Conservation (phyloP, 2,888 invertebrate genomes). For the Synergus umbraculus region DNA sequence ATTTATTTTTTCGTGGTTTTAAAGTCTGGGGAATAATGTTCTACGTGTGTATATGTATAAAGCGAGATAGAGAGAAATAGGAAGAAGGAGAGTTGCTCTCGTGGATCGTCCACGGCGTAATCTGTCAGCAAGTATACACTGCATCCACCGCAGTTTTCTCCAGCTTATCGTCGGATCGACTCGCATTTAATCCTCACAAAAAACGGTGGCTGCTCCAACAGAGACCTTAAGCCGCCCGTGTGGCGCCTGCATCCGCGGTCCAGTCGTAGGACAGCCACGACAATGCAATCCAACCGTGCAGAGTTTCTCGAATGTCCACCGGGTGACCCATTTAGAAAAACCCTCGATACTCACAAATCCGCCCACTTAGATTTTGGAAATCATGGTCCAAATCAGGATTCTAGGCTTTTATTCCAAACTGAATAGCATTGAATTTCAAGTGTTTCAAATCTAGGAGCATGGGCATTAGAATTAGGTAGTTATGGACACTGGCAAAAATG, state of each 20-base stretch:
- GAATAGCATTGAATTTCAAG: background rate
- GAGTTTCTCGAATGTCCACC: slow-evolving; percentile 50
- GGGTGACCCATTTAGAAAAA: slow-evolving; percentile 55
- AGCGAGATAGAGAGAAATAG: slow-evolving; percentile 38
- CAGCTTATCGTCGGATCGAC: slow-evolving; percentile 74
- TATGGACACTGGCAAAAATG: too few relatives aligned
- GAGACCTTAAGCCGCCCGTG: slow-evolving; percentile 71
- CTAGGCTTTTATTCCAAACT: background rate
- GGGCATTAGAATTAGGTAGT: too few relatives aligned
- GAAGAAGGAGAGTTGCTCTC: slow-evolving; percentile 3
- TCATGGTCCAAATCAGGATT: background rate
- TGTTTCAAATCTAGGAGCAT: background rate
- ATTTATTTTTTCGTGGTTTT: background rate
- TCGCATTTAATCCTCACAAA: slow-evolving; percentile 74
- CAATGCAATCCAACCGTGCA: slow-evolving; percentile 55
- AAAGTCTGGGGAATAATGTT: background rate
- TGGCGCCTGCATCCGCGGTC: slow-evolving; percentile 71
- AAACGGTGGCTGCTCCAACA: slow-evolving; percentile 65
- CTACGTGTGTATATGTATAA: background rate
- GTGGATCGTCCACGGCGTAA: slow-evolving; percentile 64
- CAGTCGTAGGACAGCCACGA: slow-evolving; percentile 60
- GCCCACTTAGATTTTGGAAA: background rate
- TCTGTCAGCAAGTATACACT: slow-evolving; percentile 69
- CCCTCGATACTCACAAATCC: background rate
- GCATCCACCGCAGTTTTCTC: slow-evolving; percentile 69